Evolutionary conservation across 2,113 vertebrate species (phyloP).

Genomic region (Eulacestoma nigropectus): DNA sequence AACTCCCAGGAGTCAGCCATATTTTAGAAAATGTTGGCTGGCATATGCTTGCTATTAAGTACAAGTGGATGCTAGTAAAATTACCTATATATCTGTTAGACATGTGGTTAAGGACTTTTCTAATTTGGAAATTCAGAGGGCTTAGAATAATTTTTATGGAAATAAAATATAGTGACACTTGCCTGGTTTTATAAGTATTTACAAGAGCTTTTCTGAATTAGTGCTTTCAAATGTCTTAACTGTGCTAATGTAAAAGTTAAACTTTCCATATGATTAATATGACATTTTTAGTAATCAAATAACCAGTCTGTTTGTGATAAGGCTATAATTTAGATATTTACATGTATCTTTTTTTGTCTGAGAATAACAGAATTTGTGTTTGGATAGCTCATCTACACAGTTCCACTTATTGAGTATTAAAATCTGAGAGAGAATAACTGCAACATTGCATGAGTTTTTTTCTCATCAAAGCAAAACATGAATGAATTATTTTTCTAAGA

Average conservation of each 20-base stretch:
- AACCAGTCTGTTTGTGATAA: neutral
- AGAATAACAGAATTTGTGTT: neutral
- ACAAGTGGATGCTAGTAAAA: neutral
- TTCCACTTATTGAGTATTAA: neutral
- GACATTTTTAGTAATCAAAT: neutral
- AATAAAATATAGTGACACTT: neutral
- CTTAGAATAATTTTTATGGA: neutral
- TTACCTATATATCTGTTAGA: neutral
- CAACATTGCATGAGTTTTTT: accelerated
- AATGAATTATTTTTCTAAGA: neutral
- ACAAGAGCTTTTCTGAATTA: neutral
- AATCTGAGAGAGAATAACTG: neutral
- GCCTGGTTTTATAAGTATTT: neutral
- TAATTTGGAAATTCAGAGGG: neutral
- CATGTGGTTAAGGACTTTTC: neutral
- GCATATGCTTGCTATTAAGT: neutral
- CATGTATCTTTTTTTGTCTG: neutral
- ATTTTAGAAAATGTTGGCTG: neutral
- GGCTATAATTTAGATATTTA: neutral
- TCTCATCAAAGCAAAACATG: neutral
- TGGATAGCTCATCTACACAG: neutral
- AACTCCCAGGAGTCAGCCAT: neutral
- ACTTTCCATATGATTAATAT: neutral
- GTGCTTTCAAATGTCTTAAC: neutral
- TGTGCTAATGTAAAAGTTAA: neutral